phyloP scores from a whole-genome alignment of 2,113 vertebrate species.

The Lucifuga dentata region DNA sequence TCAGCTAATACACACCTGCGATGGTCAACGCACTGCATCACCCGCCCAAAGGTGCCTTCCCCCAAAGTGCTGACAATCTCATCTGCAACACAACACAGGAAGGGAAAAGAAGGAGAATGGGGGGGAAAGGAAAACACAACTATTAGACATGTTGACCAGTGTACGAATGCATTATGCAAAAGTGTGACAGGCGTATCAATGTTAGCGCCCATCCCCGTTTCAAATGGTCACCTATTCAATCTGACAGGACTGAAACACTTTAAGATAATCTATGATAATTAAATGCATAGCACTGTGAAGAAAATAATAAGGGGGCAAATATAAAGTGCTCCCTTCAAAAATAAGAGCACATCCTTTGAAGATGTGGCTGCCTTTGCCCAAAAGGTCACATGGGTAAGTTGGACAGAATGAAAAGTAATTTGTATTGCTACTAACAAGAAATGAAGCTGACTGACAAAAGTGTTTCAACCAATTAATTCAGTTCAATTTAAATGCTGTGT shows the following conservation, averaged over 20 bases:
- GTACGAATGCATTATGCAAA: constrained; percentile 46
- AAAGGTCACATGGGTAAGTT: constrained; percentile 15
- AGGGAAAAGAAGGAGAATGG: constrained; percentile 54
- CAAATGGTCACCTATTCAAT: constrained; percentile 61
- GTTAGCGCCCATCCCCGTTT: constrained; percentile 64
- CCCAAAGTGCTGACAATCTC: constrained; percentile 96
- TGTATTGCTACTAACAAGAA: neutral
- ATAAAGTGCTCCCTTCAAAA: constrained; percentile 55
- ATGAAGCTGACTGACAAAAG: constrained; percentile 10
- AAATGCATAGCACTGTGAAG: constrained; percentile 19
- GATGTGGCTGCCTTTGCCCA: constrained; percentile 32
- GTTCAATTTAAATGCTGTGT: constrained; percentile 5
- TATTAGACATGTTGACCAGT: constrained; percentile 61
- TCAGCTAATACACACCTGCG: constrained; percentile 84
- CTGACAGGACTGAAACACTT: constrained; percentile 44
- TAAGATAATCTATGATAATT: constrained; percentile 38
- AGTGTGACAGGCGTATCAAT: constrained; percentile 66
- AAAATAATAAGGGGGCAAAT: constrained; percentile 34
- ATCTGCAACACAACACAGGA: constrained; percentile 85
- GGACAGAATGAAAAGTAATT: constrained; percentile 10
- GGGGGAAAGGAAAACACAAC: constrained; percentile 37
- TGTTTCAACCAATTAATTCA: no score
- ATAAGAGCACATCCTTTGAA: constrained; percentile 18
- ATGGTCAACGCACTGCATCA: constrained; percentile 96
- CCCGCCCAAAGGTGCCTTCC: constrained; percentile 96